A percentile compares a stretch with the other conserved stretches of the same genome.
These are phyloP conservation scores for Protonemura montana DNA, from an alignment of 2,888 invertebrate species.

Conservation along the genomic window DNA sequence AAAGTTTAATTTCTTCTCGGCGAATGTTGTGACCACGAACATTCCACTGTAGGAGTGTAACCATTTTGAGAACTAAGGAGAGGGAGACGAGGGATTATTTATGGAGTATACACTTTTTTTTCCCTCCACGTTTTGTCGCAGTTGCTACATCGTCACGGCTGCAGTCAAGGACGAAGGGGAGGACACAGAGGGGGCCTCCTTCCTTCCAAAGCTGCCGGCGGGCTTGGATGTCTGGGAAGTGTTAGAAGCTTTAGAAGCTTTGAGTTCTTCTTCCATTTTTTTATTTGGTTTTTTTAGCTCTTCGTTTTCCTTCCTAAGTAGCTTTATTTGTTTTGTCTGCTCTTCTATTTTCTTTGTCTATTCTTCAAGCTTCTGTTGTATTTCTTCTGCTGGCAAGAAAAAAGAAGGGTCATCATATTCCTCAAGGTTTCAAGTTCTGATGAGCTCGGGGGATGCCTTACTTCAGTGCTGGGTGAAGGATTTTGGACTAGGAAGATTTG, in stretches of 20 bases:
- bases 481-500: not conserved
- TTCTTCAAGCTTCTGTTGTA: not conserved
- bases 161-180: not conserved
- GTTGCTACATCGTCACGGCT: not conserved
- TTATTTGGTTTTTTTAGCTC: not conserved
- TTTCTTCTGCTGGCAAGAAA: not conserved
- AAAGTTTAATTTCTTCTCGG: constrained; percentile 16
- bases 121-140: not conserved
- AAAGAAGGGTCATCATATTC: not conserved
- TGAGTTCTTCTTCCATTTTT: not conserved
- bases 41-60: constrained; percentile 24
- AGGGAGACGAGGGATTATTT: not conserved
- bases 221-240: not conserved
- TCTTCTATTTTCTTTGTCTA: not conserved
- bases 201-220: not conserved
- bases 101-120: not conserved
- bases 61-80: not conserved
- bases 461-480: not conserved
- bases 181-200: not conserved
- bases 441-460: not conserved
- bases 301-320: constrained; percentile 24
- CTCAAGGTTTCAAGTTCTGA: not conserved
- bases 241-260: not conserved
- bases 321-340: constrained; percentile 20
- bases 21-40: not conserved